Conservation (phyloP, 2,888 invertebrate genomes). For the Thereva unica region DNA sequence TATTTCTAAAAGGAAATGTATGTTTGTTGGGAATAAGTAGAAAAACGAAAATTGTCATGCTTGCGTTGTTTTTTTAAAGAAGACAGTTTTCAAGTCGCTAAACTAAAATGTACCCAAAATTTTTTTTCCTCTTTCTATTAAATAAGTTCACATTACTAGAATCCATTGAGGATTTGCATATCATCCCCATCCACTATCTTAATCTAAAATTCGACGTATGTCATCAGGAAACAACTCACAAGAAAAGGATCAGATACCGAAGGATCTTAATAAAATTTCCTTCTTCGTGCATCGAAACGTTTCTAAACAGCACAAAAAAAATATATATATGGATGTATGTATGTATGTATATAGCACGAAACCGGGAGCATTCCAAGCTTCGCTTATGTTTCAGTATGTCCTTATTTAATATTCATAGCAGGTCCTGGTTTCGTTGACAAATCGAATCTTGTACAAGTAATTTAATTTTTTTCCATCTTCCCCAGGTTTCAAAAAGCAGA, state of each 20-base stretch:
- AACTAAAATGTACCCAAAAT: too few species aligned
- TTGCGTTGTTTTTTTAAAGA: too few species aligned
- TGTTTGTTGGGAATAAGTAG: too few species aligned
- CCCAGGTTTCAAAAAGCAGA: conserved; percentile 17
- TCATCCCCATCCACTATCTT: neutral
- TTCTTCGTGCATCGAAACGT: conserved; percentile 2
- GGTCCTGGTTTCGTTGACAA: conserved; percentile 45
- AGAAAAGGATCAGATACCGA: conserved; percentile 11
- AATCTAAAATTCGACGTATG: conserved; percentile 7
- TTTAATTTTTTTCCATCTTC: conserved; percentile 42
- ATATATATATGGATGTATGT: neutral
- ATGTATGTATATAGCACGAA: neutral
- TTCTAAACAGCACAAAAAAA: conserved; percentile 19
- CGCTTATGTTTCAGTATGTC: conserved; percentile 2
- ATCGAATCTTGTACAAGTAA: conserved; percentile 46
- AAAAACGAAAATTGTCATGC: too few species aligned
- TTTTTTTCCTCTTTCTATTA: too few species aligned
- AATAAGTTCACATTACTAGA: too few species aligned
- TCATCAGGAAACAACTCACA: conserved; percentile 3
- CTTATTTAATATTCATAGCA: conserved; percentile 44
- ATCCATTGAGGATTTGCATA: too few species aligned
- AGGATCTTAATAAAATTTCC: conserved; percentile 31
- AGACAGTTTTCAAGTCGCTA: too few species aligned
- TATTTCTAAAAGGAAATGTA: too few species aligned
- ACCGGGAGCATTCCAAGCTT: neutral